Percentiles rank a stretch among this genome's conserved stretches.
Conservation (phyloP, 2,888 invertebrate species). For the Agriotes lineatus region DNA sequence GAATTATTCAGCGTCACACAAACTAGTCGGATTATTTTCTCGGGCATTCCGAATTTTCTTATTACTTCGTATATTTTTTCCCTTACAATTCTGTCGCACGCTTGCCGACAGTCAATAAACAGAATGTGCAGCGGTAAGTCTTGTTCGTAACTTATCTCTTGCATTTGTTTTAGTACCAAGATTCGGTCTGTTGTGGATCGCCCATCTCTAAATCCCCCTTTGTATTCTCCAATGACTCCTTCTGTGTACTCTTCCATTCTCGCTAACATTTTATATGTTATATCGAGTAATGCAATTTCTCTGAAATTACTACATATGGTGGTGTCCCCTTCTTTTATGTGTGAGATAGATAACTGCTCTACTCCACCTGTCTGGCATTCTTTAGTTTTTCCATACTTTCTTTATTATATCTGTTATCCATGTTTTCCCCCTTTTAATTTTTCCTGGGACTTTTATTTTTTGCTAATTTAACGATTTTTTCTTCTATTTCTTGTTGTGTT, state of each 20-base stretch:
- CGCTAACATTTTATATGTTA: no score
- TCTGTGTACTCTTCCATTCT: conserved; percentile 17
- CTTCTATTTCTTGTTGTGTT: conserved; percentile 19
- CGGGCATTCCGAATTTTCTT: conserved; percentile 8
- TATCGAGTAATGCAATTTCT: background rate
- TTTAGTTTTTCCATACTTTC: conserved; percentile 17
- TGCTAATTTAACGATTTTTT: conserved; percentile 17
- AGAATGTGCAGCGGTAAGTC: no score
- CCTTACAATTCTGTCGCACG: conserved; percentile 5
- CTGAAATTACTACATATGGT: conserved; percentile 6
- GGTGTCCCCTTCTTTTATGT: conserved; percentile 21
- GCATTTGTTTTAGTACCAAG: no score
- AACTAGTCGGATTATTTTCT: conserved; percentile 22
- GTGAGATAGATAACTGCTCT: conserved; percentile 23
- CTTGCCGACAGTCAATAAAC: conserved; percentile 13
- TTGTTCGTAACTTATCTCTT: no score
- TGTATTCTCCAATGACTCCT: conserved; percentile 20
- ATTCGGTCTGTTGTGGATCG: conserved; percentile 16
- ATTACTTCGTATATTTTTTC: conserved; percentile 4
- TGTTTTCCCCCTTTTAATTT: conserved; percentile 1
- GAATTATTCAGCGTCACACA: conserved; percentile 14
- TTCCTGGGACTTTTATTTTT: conserved; percentile 13
- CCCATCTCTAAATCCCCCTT: conserved; percentile 16
- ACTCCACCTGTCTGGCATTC: conserved; percentile 19
- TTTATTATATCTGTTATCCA: conserved; percentile 22